Percentiles rank a stretch among this genome's conserved stretches.
Evolutionary conservation across 2,888 invertebrate genomes (phyloP).

Genomic region (Hartigia nigra): DNA sequence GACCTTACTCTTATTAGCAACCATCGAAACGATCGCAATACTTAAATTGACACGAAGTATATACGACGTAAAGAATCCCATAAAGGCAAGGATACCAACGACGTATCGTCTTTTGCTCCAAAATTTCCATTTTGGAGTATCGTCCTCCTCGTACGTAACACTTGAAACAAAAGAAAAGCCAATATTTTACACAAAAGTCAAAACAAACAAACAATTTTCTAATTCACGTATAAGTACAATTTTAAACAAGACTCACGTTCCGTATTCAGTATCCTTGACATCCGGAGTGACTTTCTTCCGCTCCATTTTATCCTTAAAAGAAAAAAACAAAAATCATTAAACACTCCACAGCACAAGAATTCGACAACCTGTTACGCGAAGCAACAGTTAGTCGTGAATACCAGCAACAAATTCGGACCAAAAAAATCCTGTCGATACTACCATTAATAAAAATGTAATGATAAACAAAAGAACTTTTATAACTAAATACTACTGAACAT

Average conservation of each 20-base stretch:
- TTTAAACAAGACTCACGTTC: conserved; percentile 32
- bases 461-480: not conserved
- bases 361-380: not conserved
- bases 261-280: conserved; percentile 37
- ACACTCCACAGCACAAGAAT: not conserved
- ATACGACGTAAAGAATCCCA: conserved; percentile 88
- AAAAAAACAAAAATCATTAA: not conserved
- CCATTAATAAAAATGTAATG: not conserved
- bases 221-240: not conserved
- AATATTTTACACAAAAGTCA: not conserved
- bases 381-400: not conserved
- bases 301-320: conserved; percentile 30
- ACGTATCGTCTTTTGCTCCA: conserved; percentile 81
- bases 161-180: not conserved
- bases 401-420: not conserved
- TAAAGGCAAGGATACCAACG: conserved; percentile 81
- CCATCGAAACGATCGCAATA: conserved; percentile 95
- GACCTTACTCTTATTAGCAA: conserved; percentile 73
- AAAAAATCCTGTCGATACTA: not conserved
- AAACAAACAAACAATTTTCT: not conserved
- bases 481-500: not conserved
- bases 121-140: conserved; percentile 72
- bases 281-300: conserved; percentile 35
- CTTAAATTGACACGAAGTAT: conserved; percentile 88
- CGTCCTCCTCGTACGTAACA: conserved; percentile 33